These are phyloP conservation scores for Pangasius krempfi DNA, from an alignment of 2,797 vertebrate species.

Conservation along the genomic window DNA sequence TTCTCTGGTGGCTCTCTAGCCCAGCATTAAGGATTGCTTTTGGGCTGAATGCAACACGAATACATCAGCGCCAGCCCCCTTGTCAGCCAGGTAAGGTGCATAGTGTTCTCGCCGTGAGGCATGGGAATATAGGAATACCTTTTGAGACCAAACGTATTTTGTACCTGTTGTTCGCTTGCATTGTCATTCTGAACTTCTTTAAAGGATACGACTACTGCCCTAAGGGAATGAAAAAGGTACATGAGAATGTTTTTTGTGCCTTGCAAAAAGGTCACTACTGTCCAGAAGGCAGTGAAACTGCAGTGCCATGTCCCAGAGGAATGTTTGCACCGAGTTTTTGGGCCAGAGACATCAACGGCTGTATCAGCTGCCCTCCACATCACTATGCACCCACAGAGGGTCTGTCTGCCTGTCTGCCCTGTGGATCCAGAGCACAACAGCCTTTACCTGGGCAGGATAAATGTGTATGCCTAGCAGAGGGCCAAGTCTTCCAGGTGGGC, in stretches of 20 bases:
- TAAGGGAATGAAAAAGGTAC: background rate
- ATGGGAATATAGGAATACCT: conserved; percentile 15
- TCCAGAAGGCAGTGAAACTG: conserved; percentile 56
- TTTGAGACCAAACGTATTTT: conserved; percentile 5
- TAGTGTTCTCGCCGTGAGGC: conserved; percentile 1
- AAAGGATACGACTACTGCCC: background rate
- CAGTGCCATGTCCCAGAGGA: conserved; percentile 79
- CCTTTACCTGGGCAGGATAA: conserved; percentile 77
- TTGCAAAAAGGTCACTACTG: conserved; percentile 79
- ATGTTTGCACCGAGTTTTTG: conserved; percentile 73
- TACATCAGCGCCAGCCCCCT: conserved; percentile 44
- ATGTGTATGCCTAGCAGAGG: conserved; percentile 76
- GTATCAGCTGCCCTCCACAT: conserved; percentile 78
- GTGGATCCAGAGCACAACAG: conserved; percentile 80
- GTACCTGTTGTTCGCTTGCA: conserved; percentile 12
- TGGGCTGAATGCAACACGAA: conserved; percentile 42
- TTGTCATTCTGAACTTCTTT: background rate
- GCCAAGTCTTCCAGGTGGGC: conserved; percentile 85
- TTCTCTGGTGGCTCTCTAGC: conserved; percentile 54
- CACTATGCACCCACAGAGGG: conserved; percentile 80
- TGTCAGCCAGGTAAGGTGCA: conserved; percentile 73
- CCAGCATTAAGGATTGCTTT: conserved; percentile 34
- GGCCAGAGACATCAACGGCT: conserved; percentile 61
- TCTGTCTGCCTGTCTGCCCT: conserved; percentile 75
- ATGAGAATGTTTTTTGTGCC: background rate